A percentile compares a stretch with the other conserved stretches of the same genome.
phyloP scores from a whole-genome alignment of 2,113 vertebrate species.

The Panthera leo region DNA sequence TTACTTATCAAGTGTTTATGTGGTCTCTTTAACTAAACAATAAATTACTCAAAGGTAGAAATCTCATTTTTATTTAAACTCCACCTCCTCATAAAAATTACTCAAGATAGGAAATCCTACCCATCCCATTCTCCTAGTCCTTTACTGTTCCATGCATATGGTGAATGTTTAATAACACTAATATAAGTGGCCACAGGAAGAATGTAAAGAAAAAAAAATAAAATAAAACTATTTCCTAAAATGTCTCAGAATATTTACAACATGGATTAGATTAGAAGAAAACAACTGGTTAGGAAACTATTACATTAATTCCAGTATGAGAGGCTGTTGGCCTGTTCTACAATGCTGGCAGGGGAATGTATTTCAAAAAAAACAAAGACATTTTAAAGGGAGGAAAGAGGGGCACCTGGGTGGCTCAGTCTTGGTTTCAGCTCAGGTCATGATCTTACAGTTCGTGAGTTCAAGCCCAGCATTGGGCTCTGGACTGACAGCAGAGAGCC shows the following conservation, averaged over 20 bases:
- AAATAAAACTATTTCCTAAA: neutral
- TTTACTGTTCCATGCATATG: neutral
- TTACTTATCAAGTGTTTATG: neutral
- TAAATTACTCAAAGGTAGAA: neutral
- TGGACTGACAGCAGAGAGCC: too few species aligned
- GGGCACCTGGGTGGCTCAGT: too few species aligned
- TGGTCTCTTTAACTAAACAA: neutral
- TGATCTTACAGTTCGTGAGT: too few species aligned
- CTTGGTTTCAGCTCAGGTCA: too few species aligned
- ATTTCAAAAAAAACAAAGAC: neutral
- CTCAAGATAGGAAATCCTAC: neutral
- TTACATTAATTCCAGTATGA: neutral
- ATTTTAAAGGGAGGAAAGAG: neutral
- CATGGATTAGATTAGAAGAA: neutral
- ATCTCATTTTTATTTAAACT: constrained; percentile 22
- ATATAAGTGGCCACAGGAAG: neutral
- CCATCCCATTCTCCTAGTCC: neutral
- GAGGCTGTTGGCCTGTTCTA: neutral
- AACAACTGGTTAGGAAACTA: neutral
- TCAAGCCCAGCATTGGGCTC: too few species aligned
- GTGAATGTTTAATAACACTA: neutral
- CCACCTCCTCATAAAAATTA: neutral
- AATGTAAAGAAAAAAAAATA: neutral
- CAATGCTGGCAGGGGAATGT: neutral
- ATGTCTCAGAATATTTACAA: neutral